These are phyloP conservation scores for Macrophya annulata DNA, from an alignment of 2,888 invertebrate species.

Conservation along the genomic window DNA sequence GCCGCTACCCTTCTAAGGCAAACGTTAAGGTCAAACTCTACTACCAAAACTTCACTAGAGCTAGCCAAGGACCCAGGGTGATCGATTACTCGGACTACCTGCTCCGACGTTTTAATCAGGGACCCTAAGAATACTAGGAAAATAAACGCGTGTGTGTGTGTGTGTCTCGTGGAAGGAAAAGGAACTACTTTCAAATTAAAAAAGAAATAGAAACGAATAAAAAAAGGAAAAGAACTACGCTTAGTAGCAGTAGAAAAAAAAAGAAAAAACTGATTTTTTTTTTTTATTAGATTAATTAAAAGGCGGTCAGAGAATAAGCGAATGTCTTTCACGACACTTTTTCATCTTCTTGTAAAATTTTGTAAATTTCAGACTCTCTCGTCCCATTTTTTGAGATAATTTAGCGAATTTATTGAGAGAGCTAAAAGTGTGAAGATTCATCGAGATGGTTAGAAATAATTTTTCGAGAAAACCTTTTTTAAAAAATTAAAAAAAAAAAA, in stretches of 20 bases:
- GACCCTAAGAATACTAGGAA: constrained; percentile 10
- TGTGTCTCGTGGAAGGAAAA: neutral
- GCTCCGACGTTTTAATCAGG: constrained; percentile 49
- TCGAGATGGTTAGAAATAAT: neutral
- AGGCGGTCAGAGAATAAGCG: too few species aligned
- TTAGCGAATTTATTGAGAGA: too few species aligned
- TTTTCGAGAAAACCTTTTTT: neutral
- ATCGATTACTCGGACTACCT: constrained; percentile 48
- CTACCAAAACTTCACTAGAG: neutral
- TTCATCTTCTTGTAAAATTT: too few species aligned
- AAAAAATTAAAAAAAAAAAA: neutral
- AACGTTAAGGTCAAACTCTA: constrained; percentile 26
- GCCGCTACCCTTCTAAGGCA: constrained; percentile 3
- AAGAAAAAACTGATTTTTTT: neutral
- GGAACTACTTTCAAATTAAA: neutral
- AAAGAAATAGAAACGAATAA: neutral
- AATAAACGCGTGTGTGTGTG: neutral
- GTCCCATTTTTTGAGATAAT: too few species aligned
- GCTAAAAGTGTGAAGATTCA: too few species aligned
- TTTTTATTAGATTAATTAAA: neutral
- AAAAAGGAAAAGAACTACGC: neutral
- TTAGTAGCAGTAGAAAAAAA: neutral
- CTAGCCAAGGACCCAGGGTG: constrained; percentile 21
- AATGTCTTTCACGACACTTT: too few species aligned
- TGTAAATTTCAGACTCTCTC: too few species aligned